These are phyloP conservation scores for Fragum whitleyi DNA, from an alignment of 2,888 invertebrate species.

Conservation along the genomic window DNA sequence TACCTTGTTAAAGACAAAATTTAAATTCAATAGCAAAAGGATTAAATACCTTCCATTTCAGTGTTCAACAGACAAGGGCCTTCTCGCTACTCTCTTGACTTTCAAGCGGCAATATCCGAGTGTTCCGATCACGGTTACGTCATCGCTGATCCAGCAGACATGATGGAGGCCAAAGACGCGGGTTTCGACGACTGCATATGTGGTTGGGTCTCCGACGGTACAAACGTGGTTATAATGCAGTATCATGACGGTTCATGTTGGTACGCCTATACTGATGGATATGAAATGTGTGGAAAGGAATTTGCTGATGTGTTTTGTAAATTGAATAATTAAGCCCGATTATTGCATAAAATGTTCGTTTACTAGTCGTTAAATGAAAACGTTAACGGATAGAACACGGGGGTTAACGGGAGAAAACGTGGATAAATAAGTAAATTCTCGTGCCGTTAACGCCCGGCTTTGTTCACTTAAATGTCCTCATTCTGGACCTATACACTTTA, in stretches of 20 bases:
- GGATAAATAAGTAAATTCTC: too few relatives aligned
- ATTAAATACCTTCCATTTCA: background rate
- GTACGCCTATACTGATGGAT: conserved; percentile 6
- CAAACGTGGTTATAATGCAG: background rate
- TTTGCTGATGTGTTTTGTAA: conserved; percentile 3
- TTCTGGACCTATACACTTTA: too few relatives aligned
- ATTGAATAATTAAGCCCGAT: background rate
- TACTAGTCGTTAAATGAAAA: too few relatives aligned
- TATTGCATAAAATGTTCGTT: too few relatives aligned
- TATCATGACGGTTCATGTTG: background rate
- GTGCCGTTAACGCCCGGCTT: too few relatives aligned
- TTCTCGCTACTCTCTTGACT: background rate
- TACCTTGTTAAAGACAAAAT: too few relatives aligned
- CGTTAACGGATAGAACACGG: too few relatives aligned
- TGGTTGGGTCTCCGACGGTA: conserved; percentile 6
- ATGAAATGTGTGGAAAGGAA: background rate
- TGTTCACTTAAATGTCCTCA: too few relatives aligned
- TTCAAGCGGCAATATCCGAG: background rate
- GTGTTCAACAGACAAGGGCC: conserved; percentile 5
- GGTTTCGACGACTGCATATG: conserved; percentile 1
- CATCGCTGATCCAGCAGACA: conserved; percentile 2
- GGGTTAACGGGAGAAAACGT: too few relatives aligned
- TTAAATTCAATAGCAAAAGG: too few relatives aligned
- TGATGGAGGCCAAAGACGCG: background rate
- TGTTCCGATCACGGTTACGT: conserved; percentile 13